Percentiles rank a stretch among this genome's conserved stretches.
Conservation (phyloP, 1,140 invertebrate species). For the Colletes gigas region DNA sequence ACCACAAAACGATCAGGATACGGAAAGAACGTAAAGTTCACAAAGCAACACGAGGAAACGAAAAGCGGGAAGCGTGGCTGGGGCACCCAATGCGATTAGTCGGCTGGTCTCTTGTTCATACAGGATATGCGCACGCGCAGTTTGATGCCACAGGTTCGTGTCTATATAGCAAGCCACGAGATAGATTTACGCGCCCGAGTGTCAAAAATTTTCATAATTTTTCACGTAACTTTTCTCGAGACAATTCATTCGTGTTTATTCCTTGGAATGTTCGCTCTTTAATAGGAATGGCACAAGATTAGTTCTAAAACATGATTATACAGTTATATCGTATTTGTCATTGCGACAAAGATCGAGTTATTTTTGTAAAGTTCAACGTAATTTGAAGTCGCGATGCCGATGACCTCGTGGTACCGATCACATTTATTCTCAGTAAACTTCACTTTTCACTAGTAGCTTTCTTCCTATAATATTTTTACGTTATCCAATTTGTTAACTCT, state of each 20-base stretch:
- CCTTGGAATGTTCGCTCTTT: not conserved
- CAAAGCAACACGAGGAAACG: slow-evolving; percentile 33
- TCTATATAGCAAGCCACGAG: not conserved
- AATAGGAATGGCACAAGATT: not conserved
- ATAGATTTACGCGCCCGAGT: slow-evolving; percentile 4
- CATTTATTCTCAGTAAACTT: not conserved
- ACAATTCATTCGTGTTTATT: not conserved
- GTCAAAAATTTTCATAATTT: slow-evolving; percentile 15
- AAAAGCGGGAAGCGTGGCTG: slow-evolving; percentile 57
- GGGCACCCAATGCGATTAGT: slow-evolving; percentile 59
- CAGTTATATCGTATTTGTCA: not conserved
- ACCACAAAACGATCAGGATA: slow-evolving; percentile 21
- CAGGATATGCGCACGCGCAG: slow-evolving; percentile 27
- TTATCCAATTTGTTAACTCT: no score
- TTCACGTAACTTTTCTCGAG: not conserved
- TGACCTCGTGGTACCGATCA: slow-evolving; percentile 22
- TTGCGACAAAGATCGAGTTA: not conserved
- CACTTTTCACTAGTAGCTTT: not conserved
- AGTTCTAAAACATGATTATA: not conserved
- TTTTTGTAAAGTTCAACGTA: slow-evolving; percentile 36
- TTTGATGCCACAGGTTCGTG: not conserved
- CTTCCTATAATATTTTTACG: not conserved
- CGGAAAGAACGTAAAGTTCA: slow-evolving; percentile 25
- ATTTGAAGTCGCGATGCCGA: slow-evolving; percentile 35
- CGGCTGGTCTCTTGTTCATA: slow-evolving; percentile 30